A percentile compares a stretch with the other conserved stretches of the same genome.
Conservation (phyloP, 2,888 invertebrate species). For the Trachelus tabidus region DNA sequence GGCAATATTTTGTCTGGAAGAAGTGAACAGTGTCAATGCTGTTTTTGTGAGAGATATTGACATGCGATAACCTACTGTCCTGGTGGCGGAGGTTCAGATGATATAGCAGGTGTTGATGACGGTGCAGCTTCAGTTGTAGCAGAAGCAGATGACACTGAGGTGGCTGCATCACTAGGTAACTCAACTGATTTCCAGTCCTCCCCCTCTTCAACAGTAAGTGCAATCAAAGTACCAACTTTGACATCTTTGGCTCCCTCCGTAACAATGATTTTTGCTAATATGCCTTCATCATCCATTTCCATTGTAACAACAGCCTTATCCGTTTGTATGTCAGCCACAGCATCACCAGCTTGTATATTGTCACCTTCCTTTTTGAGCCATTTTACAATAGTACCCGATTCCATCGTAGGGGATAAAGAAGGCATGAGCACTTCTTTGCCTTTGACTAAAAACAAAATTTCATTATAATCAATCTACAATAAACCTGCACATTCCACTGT, state of each 20-base stretch:
- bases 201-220: conserved; percentile 71
- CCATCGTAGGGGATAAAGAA: conserved; percentile 74
- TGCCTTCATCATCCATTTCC: conserved; percentile 72
- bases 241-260: conserved; percentile 70
- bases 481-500: neutral
- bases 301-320: conserved; percentile 74
- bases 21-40: neutral
- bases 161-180: conserved; percentile 44
- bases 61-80: conserved; percentile 52
- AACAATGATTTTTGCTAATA: conserved; percentile 73
- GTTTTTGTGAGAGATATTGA: neutral
- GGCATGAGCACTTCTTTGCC: conserved; percentile 69
- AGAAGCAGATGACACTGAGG: conserved; percentile 20
- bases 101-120: conserved; percentile 26
- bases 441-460: conserved; percentile 47
- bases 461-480: neutral
- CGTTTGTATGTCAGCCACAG: conserved; percentile 75
- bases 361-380: conserved; percentile 73
- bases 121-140: conserved; percentile 26
- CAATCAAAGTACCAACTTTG: conserved; percentile 71
- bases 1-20: conserved; percentile 57
- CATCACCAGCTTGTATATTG: conserved; percentile 69
- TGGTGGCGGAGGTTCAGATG: conserved; percentile 44
- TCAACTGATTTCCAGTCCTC: conserved; percentile 73
- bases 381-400: conserved; percentile 71